Evolutionary conservation across 2,113 vertebrate genomes (phyloP), one percentile per base, ranked within the genome.

Genomic region (Malurus alboscapulatus): DNA sequence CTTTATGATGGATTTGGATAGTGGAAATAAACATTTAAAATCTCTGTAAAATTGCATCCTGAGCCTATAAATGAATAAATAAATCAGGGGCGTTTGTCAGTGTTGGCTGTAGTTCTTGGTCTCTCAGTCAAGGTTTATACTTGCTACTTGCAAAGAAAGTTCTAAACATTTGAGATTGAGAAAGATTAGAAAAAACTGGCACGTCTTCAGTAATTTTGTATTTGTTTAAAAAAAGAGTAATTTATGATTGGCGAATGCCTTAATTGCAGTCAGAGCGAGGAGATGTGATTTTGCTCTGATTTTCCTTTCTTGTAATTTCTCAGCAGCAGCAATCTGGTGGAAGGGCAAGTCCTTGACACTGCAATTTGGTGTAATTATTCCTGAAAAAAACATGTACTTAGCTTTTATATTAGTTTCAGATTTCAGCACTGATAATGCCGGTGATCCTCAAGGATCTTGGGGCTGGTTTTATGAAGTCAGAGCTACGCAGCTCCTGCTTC

Each of bases 311-410:
- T 29, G 44, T 53, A 29, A 22, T 59, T 78, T 81, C 73, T 87
- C 85, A 50, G 72, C 34, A 74, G 68, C 76, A 25, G 68, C 18
- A 2, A 79, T 80, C 62, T 66, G 87, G 62, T 92, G 87, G 75
- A 93, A 91, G 93, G 89, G 94, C 81, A 92, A 57, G 82, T 82
- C 84, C 91, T 89, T 83, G 84, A 73, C 74, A 36, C 82, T 58
- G 26, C 93, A 65, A 7, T 73, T 82, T 81, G 50, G 42, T 25
- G 59, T 55, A 69, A 91, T 91, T 91, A 93, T 92, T 93, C 74
- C 67, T 92, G 92, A 68, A 87, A 93, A 92, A 93, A 58, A 67
- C 73, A 63, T 74, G 86, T 81, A 30, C 88, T 94, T 68, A 66
- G 89, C 89, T 89, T 94, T 93, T 93, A 32, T 88, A 47, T 87